Conservation (phyloP, 1,140 invertebrate genomes). For the Cotesia chilonis region DNA sequence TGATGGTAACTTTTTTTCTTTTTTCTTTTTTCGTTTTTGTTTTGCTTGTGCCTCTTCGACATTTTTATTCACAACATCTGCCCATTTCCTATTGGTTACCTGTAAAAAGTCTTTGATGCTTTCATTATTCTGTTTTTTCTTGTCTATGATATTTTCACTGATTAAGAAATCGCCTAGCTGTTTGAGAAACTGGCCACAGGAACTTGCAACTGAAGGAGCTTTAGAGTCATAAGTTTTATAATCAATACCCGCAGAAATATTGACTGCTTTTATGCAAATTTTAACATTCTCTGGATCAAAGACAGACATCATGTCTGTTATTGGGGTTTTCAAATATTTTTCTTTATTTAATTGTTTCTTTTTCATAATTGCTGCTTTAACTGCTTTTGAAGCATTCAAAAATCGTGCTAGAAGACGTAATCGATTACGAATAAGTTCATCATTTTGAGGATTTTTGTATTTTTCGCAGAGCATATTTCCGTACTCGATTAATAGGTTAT, state of each 20-base stretch:
- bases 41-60: not conserved
- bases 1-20: not conserved
- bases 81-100: not conserved
- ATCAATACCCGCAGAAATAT: not conserved
- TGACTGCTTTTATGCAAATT: not conserved
- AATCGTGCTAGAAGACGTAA: not conserved
- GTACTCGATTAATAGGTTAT: not conserved
- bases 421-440: not conserved
- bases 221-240: not conserved
- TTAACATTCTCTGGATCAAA: not conserved
- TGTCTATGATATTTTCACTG: not conserved
- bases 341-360: not conserved
- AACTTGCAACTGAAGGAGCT: not conserved
- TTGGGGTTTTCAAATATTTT: not conserved
- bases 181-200: not conserved
- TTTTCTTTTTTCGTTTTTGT: not conserved
- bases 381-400: not conserved
- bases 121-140: not conserved
- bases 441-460: not conserved
- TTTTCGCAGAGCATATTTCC: not conserved
- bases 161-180: not conserved
- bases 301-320: not conserved
- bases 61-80: slow-evolving; percentile 2
- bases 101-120: not conserved
- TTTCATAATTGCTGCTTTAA: not conserved